Base-by-base conservation (phyloP, 1,140 invertebrate genomes). In the Hirudo medicinalis region DNA sequence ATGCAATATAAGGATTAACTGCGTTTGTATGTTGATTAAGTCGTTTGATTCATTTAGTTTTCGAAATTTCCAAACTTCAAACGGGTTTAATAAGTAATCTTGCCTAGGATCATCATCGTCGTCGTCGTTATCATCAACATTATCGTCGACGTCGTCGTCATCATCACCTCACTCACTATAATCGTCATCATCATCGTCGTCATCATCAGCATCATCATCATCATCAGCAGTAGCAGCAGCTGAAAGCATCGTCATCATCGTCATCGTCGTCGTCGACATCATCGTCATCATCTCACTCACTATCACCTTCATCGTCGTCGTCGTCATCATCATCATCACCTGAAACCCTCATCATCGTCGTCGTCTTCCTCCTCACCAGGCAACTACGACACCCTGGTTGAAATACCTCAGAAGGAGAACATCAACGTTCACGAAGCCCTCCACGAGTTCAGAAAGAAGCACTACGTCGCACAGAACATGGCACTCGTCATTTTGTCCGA, bases 301-400 rank as follows among this genome's bases (percentile, higher is more conserved):
- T 20, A 32, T 60, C 53, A 55, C 20, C 0, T 25, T n/a, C 43
- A 29, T 36, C 54, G 54, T 13, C 67, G 54, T 55, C 54, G 2
- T 25, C 54, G 9, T 25, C 54, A 57, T 25, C 54, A 57, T 25
- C 54, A 57, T 25, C 54, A 25, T 25, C 54, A 57, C 9, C 54
- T n/a, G n/a, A n/a, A n/a, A 57, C 9, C 54, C 2, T 25, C 19
- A 11, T 32, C 57, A 11, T 63, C 29, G 29, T 63, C 57, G 29
- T 63, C 57, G 29, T 32, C 57, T 1, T 63, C 29, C 9, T 63
- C 6, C 22, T 63, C 57, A 63, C 20, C 73, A 81, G 80, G 80
- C 11, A 81, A 80, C 72, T 80, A 87, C 29, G 82, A 86, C 71
- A 90, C 90, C 0, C 82, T 95, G n/a, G 86, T 85, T 63, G 87